A percentile compares a stretch with the other conserved stretches of the same genome.
These are phyloP conservation scores for Lamellibrachia luymesi DNA, from an alignment of 1,140 invertebrate species.

Conservation along the genomic window DNA sequence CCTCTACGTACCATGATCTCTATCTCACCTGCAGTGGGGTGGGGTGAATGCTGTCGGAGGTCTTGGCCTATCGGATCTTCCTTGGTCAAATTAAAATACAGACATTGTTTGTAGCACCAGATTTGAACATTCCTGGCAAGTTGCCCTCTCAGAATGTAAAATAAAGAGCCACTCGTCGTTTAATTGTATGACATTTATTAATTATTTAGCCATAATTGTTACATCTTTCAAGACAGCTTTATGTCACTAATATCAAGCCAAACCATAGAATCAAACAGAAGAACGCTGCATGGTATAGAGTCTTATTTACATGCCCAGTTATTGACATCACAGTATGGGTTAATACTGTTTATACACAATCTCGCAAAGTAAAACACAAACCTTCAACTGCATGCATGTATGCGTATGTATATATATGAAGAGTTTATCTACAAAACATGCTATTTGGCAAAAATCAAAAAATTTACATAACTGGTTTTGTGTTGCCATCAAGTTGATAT, in stretches of 20 bases:
- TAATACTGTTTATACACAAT: not conserved
- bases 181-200: conserved; percentile 2
- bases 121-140: not conserved
- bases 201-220: not conserved
- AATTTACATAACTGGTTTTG: too few relatives aligned
- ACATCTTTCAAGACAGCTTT: not conserved
- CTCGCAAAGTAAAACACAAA: not conserved
- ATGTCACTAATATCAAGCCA: not conserved
- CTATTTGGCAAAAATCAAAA: not conserved
- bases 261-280: not conserved
- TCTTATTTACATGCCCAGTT: not conserved
- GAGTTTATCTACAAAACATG: not conserved
- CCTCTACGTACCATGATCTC: too few relatives aligned
- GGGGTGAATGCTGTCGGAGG: too few relatives aligned
- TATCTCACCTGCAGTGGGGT: too few relatives aligned
- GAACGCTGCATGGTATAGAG: not conserved
- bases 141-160: not conserved
- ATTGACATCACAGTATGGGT: not conserved
- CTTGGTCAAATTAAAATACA: too few relatives aligned
- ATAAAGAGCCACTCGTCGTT: not conserved
- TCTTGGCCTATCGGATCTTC: too few relatives aligned
- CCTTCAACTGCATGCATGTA: not conserved
- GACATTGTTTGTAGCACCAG: too few relatives aligned
- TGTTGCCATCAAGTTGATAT: too few relatives aligned
- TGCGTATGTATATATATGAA: not conserved